phyloP scores from a whole-genome alignment of 2,888 invertebrate species.

The Sipha maydis region DNA sequence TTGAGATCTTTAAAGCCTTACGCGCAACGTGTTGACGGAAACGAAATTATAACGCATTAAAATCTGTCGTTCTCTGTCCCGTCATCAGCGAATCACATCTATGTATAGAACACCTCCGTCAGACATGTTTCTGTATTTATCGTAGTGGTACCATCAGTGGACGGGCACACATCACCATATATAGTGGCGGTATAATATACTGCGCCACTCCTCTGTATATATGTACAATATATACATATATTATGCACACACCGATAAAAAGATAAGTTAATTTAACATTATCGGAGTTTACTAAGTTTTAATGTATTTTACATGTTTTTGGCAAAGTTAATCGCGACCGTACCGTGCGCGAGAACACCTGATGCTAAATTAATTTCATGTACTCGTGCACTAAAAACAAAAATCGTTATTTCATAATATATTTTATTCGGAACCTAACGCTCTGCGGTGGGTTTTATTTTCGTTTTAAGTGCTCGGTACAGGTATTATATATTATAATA shows the following conservation, averaged over 20 bases:
- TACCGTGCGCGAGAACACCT: background rate
- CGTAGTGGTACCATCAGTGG: too few species aligned
- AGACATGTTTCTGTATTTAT: too few species aligned
- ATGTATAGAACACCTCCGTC: too few species aligned
- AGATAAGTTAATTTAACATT: background rate
- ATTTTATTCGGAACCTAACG: background rate
- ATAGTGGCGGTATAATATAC: too few species aligned
- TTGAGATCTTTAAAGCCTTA: too few species aligned
- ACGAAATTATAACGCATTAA: too few species aligned
- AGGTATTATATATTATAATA: background rate
- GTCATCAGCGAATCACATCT: too few species aligned
- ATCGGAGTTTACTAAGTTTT: constrained; percentile 20
- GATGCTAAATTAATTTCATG: constrained; percentile 25
- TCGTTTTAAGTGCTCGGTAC: background rate
- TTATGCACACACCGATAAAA: background rate
- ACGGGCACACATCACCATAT: too few species aligned
- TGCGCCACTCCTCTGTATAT: too few species aligned
- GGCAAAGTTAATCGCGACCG: constrained; percentile 13
- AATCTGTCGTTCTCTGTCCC: too few species aligned
- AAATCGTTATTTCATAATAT: constrained; percentile 30
- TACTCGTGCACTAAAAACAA: background rate
- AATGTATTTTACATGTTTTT: constrained; percentile 36
- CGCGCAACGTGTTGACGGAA: too few species aligned
- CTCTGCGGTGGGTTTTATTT: background rate
- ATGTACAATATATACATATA: too few species aligned